phyloP scores from a whole-genome alignment of 2,113 vertebrate genomes.

The Erythrocercus mccallii region DNA sequence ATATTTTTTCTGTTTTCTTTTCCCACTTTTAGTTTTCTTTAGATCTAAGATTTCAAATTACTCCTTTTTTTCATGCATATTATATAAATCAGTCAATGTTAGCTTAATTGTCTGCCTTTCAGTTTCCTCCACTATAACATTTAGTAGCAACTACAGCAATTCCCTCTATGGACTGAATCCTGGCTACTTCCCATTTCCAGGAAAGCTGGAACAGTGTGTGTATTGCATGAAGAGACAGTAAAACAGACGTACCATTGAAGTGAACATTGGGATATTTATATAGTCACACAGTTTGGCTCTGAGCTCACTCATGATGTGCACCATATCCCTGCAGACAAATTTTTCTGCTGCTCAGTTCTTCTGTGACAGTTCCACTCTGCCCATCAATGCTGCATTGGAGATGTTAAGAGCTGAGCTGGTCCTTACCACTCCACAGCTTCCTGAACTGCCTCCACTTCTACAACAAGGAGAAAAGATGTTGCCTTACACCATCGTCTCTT shows the following conservation, averaged over 20 bases:
- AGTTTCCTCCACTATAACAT: neutral
- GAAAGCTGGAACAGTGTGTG: neutral
- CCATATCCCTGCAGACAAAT: neutral
- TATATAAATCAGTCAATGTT: neutral
- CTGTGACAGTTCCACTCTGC: neutral
- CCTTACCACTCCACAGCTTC: neutral
- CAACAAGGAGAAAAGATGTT: neutral
- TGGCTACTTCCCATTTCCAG: neutral
- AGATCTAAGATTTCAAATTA: neutral
- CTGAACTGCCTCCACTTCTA: neutral
- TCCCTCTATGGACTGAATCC: neutral
- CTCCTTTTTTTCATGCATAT: neutral
- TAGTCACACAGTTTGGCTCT: neutral
- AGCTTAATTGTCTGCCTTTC: neutral
- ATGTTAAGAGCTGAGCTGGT: neutral
- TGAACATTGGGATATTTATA: neutral
- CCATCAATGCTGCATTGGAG: neutral
- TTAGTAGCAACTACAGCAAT: neutral
- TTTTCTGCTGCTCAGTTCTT: neutral
- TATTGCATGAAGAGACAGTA: neutral
- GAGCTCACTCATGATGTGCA: neutral
- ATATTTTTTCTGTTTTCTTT: neutral
- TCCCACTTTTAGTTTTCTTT: neutral
- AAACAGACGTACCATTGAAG: neutral
- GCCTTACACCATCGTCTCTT: neutral